Percentiles rank a stretch among this genome's conserved stretches.
These are phyloP conservation scores for Tubulanus polymorphus DNA, from an alignment of 2,888 invertebrate species.

Conservation along the genomic window DNA sequence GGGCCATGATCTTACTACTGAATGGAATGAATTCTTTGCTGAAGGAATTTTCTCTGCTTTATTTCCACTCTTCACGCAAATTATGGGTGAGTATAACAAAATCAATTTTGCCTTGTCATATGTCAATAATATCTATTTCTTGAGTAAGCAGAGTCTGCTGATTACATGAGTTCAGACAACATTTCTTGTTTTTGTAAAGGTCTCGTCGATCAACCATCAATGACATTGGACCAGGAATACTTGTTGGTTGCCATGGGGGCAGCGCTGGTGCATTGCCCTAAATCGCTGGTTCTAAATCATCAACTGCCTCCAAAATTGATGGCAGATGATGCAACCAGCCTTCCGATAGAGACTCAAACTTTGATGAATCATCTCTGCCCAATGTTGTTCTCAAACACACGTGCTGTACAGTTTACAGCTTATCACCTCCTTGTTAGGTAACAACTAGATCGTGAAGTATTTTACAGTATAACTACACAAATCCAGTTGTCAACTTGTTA, in stretches of 20 bases:
- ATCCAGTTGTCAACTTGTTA: too few species aligned
- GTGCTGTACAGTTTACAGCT: slow-evolving; percentile 38
- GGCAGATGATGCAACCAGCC: slow-evolving; percentile 32
- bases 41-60: slow-evolving; percentile 61
- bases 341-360: slow-evolving; percentile 45
- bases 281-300: slow-evolving; percentile 30
- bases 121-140: too few species aligned
- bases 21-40: slow-evolving; percentile 76
- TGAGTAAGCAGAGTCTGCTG: too few species aligned
- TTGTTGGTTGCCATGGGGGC: slow-evolving; percentile 25
- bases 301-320: slow-evolving; percentile 39
- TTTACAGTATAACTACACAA: not conserved
- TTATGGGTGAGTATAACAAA: slow-evolving; percentile 31
- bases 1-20: too few species aligned
- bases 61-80: slow-evolving; percentile 58
- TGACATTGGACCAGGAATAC: not conserved
- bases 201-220: not conserved
- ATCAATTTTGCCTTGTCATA: too few species aligned
- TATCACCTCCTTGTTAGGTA: slow-evolving; percentile 37
- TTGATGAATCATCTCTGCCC: slow-evolving; percentile 46
- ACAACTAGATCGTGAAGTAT: slow-evolving; percentile 4
- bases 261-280: slow-evolving; percentile 30
- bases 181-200: too few species aligned
- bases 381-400: slow-evolving; percentile 27
- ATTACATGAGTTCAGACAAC: too few species aligned